Conservation (phyloP, 2,797 vertebrate species). For the Pagetopsis macropterus region DNA sequence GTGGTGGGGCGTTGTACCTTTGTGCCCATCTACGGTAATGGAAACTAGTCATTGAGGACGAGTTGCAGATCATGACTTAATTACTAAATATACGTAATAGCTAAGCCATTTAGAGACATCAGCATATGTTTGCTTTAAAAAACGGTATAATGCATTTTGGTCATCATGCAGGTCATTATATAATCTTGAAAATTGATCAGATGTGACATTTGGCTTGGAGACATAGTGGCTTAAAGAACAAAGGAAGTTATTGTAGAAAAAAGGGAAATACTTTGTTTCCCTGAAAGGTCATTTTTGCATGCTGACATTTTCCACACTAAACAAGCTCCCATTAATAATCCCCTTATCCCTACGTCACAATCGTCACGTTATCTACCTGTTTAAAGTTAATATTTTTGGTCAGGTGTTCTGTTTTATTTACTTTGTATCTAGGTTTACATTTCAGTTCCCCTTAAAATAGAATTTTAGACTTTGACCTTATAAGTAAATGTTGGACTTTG, state of each 20-base stretch:
- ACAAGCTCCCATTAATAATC: neutral
- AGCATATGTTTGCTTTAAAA: neutral
- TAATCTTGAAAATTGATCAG: neutral
- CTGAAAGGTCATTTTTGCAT: slow-evolving; percentile 35
- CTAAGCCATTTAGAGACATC: neutral
- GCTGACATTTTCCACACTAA: slow-evolving; percentile 15
- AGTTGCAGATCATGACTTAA: neutral
- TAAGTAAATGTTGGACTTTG: neutral
- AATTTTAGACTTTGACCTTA: neutral
- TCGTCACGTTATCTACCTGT: neutral
- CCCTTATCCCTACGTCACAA: neutral
- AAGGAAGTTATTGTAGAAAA: slow-evolving; percentile 45
- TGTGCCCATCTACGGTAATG: neutral
- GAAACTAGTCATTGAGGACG: slow-evolving; percentile 1
- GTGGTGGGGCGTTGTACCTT: neutral
- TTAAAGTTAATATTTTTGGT: neutral
- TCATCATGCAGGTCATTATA: neutral
- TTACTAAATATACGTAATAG: neutral
- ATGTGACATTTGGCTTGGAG: neutral
- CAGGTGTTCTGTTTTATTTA: neutral
- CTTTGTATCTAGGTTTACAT: neutral
- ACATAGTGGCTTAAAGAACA: neutral
- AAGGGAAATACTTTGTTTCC: slow-evolving; percentile 58
- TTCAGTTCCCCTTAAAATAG: neutral
- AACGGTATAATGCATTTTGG: neutral